A percentile compares a stretch with the other conserved stretches of the same genome.
phyloP scores from a whole-genome alignment of 2,113 vertebrate species.

The Myiozetetes cayanensis region DNA sequence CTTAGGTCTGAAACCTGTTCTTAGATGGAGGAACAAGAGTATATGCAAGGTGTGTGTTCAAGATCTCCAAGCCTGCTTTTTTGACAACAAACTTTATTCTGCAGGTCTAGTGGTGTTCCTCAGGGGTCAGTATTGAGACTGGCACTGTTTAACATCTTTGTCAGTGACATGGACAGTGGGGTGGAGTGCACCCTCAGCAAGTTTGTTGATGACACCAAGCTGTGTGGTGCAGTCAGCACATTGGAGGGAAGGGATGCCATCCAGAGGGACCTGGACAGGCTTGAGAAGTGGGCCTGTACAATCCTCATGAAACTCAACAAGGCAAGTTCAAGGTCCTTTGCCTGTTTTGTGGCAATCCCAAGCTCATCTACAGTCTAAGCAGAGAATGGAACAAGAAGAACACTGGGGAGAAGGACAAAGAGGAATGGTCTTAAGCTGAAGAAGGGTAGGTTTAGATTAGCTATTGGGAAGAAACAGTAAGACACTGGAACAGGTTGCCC shows the following conservation, averaged over 20 bases:
- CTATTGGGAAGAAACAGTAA: background rate
- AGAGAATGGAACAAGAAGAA: background rate
- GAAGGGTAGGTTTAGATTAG: background rate
- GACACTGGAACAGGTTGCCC: background rate
- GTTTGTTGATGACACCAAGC: background rate
- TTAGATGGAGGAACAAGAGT: background rate
- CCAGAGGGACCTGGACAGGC: background rate
- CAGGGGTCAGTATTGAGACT: background rate
- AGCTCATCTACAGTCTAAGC: background rate
- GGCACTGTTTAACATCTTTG: background rate
- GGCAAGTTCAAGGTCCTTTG: background rate
- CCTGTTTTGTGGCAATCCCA: background rate
- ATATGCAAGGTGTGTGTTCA: background rate
- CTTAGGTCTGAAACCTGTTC: background rate
- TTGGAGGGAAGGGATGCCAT: background rate
- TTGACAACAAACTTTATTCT: background rate
- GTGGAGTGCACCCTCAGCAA: background rate
- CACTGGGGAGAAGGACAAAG: background rate
- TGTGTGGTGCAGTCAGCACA: background rate
- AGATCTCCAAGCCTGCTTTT: background rate
- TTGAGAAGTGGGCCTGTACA: background rate
- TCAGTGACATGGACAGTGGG: background rate
- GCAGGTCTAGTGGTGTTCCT: background rate
- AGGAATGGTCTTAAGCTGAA: background rate
- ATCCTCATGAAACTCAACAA: background rate